Conservation (phyloP, 92 coral and sea anemone species). For the Bergia sp. region DNA sequence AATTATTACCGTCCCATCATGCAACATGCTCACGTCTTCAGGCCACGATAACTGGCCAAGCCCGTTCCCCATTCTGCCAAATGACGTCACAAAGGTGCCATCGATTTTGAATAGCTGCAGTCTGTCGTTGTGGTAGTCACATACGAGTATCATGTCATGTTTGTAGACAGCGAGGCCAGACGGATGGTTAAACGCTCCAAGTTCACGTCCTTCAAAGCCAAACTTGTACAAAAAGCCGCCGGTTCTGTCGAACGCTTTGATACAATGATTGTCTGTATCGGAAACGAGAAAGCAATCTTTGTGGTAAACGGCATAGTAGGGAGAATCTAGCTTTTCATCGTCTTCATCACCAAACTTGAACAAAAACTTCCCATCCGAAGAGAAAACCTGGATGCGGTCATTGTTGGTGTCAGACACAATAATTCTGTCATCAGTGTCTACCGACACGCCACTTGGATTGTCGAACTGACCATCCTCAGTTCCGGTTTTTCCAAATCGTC, state of each 20-base stretch:
- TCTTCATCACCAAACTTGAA: slow-evolving; percentile 30
- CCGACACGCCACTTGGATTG: slow-evolving; percentile 36
- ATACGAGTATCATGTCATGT: slow-evolving; percentile 30
- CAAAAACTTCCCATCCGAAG: slow-evolving; percentile 23
- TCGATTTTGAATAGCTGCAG: slow-evolving; percentile 44
- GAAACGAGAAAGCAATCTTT: slow-evolving; percentile 38
- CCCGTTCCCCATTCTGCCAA: slow-evolving; percentile 40
- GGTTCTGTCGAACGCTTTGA: slow-evolving; percentile 22
- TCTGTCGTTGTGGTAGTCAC: slow-evolving; percentile 47
- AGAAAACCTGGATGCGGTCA: slow-evolving; percentile 42
- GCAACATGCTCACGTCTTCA: slow-evolving; percentile 34
- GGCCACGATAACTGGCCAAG: slow-evolving; percentile 50
- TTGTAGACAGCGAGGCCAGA: slow-evolving; percentile 44
- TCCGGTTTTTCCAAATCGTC: slow-evolving; percentile 38
- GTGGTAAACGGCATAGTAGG: slow-evolving; percentile 32
- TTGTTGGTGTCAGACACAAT: slow-evolving; percentile 42
- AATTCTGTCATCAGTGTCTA: slow-evolving; percentile 5
- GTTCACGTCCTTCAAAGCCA: slow-evolving; percentile 38
- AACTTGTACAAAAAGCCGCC: slow-evolving; percentile 41
- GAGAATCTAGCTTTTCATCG: slow-evolving; percentile 17
- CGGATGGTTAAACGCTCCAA: slow-evolving; percentile 39
- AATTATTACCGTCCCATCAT: slow-evolving; percentile 42
- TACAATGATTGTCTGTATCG: slow-evolving; percentile 45
- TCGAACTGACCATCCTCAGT: slow-evolving; percentile 19
- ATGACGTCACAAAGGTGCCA: slow-evolving; percentile 43